phyloP scores from a whole-genome alignment of 2,888 invertebrate species.

The Hartigia nigra region DNA sequence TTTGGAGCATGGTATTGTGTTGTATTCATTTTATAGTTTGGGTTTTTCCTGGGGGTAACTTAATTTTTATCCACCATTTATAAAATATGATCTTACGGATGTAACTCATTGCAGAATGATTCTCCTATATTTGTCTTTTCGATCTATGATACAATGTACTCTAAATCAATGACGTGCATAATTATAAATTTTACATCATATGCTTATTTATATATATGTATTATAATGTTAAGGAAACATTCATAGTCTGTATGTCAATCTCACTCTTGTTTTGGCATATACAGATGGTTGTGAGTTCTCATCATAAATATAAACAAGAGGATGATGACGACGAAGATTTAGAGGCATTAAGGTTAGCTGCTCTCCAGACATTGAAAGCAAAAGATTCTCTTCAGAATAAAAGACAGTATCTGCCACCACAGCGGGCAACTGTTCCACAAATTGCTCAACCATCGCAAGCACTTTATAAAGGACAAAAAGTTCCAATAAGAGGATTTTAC shows the following conservation, averaged over 20 bases:
- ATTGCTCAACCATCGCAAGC: constrained; percentile 2
- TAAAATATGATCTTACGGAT: not conserved
- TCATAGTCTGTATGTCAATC: not conserved
- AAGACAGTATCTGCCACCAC: constrained; percentile 22
- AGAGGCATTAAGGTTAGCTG: constrained; percentile 67
- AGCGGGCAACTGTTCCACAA: constrained; percentile 11
- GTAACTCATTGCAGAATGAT: not conserved
- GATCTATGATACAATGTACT: not conserved
- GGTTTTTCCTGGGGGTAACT: not conserved
- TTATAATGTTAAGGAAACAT: not conserved
- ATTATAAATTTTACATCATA: not conserved
- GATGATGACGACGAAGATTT: constrained; percentile 70
- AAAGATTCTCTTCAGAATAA: constrained; percentile 39
- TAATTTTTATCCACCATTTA: not conserved
- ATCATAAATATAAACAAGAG: constrained; percentile 45
- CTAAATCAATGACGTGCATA: not conserved
- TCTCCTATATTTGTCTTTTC: not conserved
- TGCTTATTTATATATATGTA: not conserved
- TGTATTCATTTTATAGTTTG: not conserved
- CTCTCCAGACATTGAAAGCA: constrained; percentile 64
- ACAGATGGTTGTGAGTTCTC: constrained; percentile 42
- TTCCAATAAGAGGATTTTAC: constrained; percentile 38
- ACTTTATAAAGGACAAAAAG: constrained; percentile 39
- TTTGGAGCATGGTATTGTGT: not conserved
- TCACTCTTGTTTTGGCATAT: not conserved